phyloP scores from a whole-genome alignment of 2,888 invertebrate species.

The Julus scanicus region DNA sequence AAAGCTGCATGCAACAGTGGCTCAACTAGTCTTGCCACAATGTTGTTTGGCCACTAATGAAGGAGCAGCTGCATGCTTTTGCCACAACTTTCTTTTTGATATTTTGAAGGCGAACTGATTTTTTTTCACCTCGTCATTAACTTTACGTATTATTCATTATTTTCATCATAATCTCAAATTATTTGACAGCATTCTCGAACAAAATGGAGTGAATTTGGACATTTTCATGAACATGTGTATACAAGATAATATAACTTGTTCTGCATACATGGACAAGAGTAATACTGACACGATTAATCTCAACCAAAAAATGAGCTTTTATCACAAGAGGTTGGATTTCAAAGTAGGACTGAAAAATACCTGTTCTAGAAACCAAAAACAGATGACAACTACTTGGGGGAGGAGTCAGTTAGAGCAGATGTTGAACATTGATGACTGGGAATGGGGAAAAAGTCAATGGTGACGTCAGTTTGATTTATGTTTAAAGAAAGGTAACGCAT shows the following conservation, averaged over 20 bases:
- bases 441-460: background rate
- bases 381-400: background rate
- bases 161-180: background rate
- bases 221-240: slow-evolving; percentile 1
- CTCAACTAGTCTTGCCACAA: slow-evolving; percentile 13
- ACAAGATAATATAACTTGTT: background rate
- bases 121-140: background rate
- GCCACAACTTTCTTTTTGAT: slow-evolving; percentile 45
- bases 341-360: background rate
- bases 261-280: background rate
- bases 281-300: background rate
- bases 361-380: background rate
- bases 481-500: too few relatives aligned
- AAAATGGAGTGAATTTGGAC: background rate
- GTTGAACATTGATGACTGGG: background rate
- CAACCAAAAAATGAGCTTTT: background rate
- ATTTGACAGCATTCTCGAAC: slow-evolving; percentile 32
- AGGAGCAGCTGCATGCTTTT: slow-evolving; percentile 39
- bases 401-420: background rate
- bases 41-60: slow-evolving; percentile 43
- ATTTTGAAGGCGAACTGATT: slow-evolving; percentile 41
- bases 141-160: slow-evolving; percentile 9
- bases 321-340: background rate
- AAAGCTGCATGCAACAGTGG: slow-evolving; percentile 30
- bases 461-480: background rate